Base-by-base conservation (phyloP, 2,797 vertebrate species). In the Meda fulgida region DNA sequence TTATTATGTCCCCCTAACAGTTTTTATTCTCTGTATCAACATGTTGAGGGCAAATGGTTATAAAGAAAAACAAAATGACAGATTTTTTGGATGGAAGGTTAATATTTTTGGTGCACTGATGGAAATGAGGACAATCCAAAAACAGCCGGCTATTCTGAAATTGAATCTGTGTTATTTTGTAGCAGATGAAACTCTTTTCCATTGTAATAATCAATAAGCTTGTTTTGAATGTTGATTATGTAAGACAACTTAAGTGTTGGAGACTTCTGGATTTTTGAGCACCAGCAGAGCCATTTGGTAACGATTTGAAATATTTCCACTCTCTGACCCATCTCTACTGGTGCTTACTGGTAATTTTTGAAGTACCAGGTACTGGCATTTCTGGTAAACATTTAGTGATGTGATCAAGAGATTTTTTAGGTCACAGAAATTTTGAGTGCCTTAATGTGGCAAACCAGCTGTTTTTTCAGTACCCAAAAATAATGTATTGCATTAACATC, bases 361-460 rank as follows among this genome's bases (percentile, higher is more conserved):
- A 84, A 87, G 84, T 80, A 80, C 82, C 83, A 83, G 86, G 88
- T 90, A 76, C 86, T 89, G 84, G 77, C 71, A 83, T 79, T 82
- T 78, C 84, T 79, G 58, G 43, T 84, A 88, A 85, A 43, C 80
- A 69, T 84, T 88, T 79, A 78, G 73, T 72, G 86, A 78, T 86
- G 82, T 86, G 84, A 78, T 79, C 70, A 81, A 84, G 71, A 80
- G 84, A 81, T 88, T 66, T 65, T 87, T 29, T 40, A 36, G 80
- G 72, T 89, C 84, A 86, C 90, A 88, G 75, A 84, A 80, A 83
- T 69, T 70, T 55, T 86, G 88, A 89, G 90, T 92, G 91, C 91
- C 91, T 92, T 92, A 92, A 89, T 67, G 71, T 76, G 88, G 90
- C 89, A 51, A 88, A 84, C 86, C 76, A 87, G 78, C 87, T 66